Evolutionary conservation across 2,888 invertebrate genomes (phyloP).

Genomic region (Coelopa pilipes): DNA sequence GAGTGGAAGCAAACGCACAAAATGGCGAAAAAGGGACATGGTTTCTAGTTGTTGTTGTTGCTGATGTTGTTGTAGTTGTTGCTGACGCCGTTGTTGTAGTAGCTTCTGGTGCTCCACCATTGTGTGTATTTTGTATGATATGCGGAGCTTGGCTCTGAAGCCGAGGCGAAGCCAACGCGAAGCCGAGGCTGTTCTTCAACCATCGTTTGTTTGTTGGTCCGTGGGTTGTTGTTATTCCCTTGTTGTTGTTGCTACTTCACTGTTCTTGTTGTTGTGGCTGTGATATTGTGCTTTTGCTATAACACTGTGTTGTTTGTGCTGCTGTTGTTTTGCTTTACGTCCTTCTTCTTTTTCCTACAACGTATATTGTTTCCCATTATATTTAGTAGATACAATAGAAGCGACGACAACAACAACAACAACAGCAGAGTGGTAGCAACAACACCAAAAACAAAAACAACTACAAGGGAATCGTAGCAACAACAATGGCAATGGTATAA

Average conservation of each 20-base stretch:
- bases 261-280: neutral
- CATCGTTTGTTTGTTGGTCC: too few relatives aligned
- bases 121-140: constrained; percentile 10
- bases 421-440: constrained; percentile 36
- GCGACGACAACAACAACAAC: constrained; percentile 15
- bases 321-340: neutral
- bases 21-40: constrained; percentile 35
- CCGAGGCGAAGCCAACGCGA: neutral
- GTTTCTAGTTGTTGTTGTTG: constrained; percentile 17
- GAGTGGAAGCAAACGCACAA: constrained; percentile 24
- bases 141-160: constrained; percentile 16
- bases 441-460: constrained; percentile 35
- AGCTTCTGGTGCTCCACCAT: neutral
- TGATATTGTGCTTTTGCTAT: too few relatives aligned
- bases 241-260: neutral
- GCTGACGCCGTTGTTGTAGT: constrained; percentile 1
- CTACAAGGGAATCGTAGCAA: constrained; percentile 41
- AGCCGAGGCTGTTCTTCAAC: too few relatives aligned
- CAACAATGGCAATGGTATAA: neutral
- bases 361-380: constrained; percentile 25
- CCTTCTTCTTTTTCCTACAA: constrained; percentile 8
- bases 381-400: constrained; percentile 19
- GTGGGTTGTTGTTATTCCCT: too few relatives aligned
- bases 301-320: too few relatives aligned
- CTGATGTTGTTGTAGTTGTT: neutral